A percentile compares a stretch with the other conserved stretches of the same genome.
These are phyloP conservation scores for Cydia amplana DNA, from an alignment of 1,140 invertebrate species.

Conservation along the genomic window DNA sequence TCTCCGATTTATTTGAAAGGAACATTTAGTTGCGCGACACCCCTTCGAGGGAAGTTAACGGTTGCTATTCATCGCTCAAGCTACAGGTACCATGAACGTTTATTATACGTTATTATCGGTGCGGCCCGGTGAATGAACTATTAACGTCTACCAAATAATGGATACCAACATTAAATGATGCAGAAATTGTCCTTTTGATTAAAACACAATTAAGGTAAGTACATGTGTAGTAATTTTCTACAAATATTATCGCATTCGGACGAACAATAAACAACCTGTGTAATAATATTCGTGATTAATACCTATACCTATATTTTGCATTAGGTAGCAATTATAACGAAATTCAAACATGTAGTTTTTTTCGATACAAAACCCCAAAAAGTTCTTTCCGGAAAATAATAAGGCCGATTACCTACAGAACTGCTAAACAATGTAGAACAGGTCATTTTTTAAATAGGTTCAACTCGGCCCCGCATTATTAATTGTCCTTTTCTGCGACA, in stretches of 20 bases:
- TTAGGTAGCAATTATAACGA: too few relatives aligned
- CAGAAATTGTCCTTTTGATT: constrained; percentile 22
- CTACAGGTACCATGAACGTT: constrained; percentile 21
- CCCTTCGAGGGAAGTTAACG: constrained; percentile 60
- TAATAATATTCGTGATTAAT: not conserved
- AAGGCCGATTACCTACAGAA: too few relatives aligned
- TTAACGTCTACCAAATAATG: constrained; percentile 18
- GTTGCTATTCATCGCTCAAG: constrained; percentile 50
- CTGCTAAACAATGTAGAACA: constrained; percentile 29
- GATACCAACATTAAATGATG: constrained; percentile 17
- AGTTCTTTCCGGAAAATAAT: too few relatives aligned
- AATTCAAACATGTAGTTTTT: too few relatives aligned
- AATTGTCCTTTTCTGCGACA: not conserved
- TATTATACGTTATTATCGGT: constrained; percentile 28
- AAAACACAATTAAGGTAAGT: constrained; percentile 1
- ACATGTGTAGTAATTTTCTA: constrained; percentile 40
- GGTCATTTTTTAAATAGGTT: not conserved
- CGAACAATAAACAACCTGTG: not conserved
- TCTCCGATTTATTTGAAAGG: constrained; percentile 60
- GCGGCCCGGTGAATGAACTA: constrained; percentile 20
- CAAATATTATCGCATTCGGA: constrained; percentile 21
- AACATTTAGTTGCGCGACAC: constrained; percentile 58
- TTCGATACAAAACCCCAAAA: too few relatives aligned
- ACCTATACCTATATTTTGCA: too few relatives aligned
- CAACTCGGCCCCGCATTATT: too few relatives aligned